These are phyloP conservation scores for Ips typographus DNA, from an alignment of 1,140 invertebrate genomes.

Conservation along the genomic window DNA sequence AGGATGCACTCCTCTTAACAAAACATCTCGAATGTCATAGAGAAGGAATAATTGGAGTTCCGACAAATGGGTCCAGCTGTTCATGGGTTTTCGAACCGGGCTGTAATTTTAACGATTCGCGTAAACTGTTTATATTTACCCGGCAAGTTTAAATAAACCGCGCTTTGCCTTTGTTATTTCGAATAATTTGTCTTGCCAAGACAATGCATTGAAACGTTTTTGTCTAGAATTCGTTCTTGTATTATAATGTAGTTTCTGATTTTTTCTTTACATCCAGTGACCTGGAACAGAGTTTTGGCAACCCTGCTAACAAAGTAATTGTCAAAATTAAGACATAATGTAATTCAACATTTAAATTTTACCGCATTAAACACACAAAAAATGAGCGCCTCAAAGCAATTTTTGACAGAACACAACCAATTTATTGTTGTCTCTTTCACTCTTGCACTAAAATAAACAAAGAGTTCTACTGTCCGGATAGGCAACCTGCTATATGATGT, in stretches of 20 bases:
- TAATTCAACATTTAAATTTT: too few relatives aligned
- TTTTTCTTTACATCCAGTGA: too few relatives aligned
- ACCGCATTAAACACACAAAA: too few relatives aligned
- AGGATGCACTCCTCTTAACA: constrained; percentile 34
- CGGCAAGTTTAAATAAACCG: constrained; percentile 27
- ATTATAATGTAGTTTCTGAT: neutral
- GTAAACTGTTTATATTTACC: constrained; percentile 30
- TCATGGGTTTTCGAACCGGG: constrained; percentile 19
- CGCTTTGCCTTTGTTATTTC: neutral
- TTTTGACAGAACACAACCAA: too few relatives aligned
- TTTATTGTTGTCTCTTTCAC: too few relatives aligned
- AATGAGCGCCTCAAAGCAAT: too few relatives aligned
- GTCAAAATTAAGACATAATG: too few relatives aligned
- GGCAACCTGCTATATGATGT: too few relatives aligned
- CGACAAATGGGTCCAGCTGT: constrained; percentile 34
- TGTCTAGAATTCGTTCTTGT: neutral
- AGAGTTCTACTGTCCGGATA: too few relatives aligned
- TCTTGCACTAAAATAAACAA: too few relatives aligned
- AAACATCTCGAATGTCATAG: constrained; percentile 33
- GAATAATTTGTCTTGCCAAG: neutral
- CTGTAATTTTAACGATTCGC: constrained; percentile 23
- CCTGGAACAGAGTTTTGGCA: too few relatives aligned
- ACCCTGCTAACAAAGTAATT: too few relatives aligned
- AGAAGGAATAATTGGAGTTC: constrained; percentile 24
- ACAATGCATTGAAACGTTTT: constrained; percentile 1